phyloP scores from a whole-genome alignment of 2,888 invertebrate species.

The Mythimna impura region DNA sequence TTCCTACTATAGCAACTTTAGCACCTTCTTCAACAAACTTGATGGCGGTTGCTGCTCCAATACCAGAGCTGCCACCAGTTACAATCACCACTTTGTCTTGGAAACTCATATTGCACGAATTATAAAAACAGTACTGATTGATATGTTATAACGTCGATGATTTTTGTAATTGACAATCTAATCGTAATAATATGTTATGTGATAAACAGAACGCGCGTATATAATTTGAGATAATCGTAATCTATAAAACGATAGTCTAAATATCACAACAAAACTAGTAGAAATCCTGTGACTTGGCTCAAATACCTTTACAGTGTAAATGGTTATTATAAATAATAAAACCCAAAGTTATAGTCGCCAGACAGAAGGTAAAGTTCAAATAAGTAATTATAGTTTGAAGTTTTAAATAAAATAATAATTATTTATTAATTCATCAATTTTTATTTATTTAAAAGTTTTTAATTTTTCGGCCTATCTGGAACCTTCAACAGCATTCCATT shows the following conservation, averaged over 20 bases:
- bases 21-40: slow-evolving; percentile 61
- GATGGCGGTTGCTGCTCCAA: slow-evolving; percentile 66
- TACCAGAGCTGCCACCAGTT: slow-evolving; percentile 69
- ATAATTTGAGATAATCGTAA: background rate
- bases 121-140: background rate
- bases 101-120: slow-evolving; percentile 61
- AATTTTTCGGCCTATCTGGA: too few species aligned
- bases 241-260: background rate
- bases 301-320: background rate
- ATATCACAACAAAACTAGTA: background rate
- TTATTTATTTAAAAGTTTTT: background rate
- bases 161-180: background rate
- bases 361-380: too few species aligned
- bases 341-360: too few species aligned
- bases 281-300: background rate
- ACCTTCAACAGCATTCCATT: slow-evolving; percentile 46
- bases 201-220: slow-evolving; percentile 14
- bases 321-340: too few species aligned
- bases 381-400: too few species aligned
- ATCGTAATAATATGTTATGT: background rate
- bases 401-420: too few species aligned
- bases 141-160: background rate
- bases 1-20: slow-evolving; percentile 62
- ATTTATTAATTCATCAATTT: background rate
- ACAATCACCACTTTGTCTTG: slow-evolving; percentile 66